phyloP scores from a whole-genome alignment of 2,888 invertebrate genomes.

The Caradrina kadenii region DNA sequence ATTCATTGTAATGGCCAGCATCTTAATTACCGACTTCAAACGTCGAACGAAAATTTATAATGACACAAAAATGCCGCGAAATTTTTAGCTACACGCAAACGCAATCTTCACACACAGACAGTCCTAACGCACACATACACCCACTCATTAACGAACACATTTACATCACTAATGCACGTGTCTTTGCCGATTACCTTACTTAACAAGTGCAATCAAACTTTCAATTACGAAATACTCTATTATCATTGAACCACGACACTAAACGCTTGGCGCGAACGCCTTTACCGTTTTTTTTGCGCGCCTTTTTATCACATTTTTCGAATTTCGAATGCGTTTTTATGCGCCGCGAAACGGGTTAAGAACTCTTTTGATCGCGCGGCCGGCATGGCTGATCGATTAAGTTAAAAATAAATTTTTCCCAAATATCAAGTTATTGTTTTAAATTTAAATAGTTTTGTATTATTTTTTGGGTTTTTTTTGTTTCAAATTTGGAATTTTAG shows the following conservation, averaged over 20 bases:
- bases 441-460: constrained; percentile 63
- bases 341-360: constrained; percentile 81
- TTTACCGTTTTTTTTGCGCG: constrained; percentile 61
- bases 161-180: constrained; percentile 88
- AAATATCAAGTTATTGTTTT: constrained; percentile 62
- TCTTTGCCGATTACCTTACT: constrained; percentile 68
- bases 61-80: constrained; percentile 69
- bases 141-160: constrained; percentile 88
- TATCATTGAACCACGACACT: constrained; percentile 68
- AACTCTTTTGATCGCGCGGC: constrained; percentile 77
- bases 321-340: constrained; percentile 79
- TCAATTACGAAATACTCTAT: constrained; percentile 73
- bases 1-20: constrained; percentile 29
- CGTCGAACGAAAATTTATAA: constrained; percentile 56
- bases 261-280: constrained; percentile 74
- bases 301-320: constrained; percentile 70
- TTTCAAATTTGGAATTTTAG: constrained; percentile 73
- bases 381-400: constrained; percentile 80
- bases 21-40: constrained; percentile 45
- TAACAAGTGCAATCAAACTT: constrained; percentile 76
- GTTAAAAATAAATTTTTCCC: constrained; percentile 60
- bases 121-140: constrained; percentile 79
- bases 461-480: constrained; percentile 61
- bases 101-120: constrained; percentile 77
- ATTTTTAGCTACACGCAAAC: constrained; percentile 74